Conservation (phyloP, 1,140 invertebrate species). For the Dreissena polymorpha region DNA sequence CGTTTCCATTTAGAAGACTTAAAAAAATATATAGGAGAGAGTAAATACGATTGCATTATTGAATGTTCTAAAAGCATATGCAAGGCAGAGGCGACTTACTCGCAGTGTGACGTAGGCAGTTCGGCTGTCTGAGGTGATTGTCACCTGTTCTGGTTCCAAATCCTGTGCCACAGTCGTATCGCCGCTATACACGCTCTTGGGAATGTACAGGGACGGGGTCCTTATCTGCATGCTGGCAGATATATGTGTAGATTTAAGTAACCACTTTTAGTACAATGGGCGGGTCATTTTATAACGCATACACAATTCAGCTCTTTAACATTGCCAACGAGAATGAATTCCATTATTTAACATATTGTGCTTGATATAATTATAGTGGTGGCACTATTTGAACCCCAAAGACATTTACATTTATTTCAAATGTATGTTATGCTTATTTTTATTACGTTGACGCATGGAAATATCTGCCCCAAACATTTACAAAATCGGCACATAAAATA, state of each 20-base stretch:
- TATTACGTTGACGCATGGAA: no score
- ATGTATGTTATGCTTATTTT: no score
- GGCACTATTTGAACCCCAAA: no score
- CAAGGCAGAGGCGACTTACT: conserved; percentile 7
- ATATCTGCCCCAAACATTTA: not conserved
- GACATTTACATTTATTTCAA: no score
- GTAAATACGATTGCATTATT: no score
- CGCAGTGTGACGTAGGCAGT: conserved; percentile 48
- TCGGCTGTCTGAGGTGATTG: conserved; percentile 18
- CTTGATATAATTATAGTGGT: not conserved
- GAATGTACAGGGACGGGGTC: conserved; percentile 28
- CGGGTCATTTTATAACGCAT: no score
- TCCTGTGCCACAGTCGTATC: conserved; percentile 38
- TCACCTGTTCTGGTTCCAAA: conserved; percentile 44
- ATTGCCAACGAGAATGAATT: not conserved
- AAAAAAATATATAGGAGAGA: no score
- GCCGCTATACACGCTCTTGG: not conserved
- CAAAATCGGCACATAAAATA: no score
- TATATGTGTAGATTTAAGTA: not conserved
- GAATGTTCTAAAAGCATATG: no score
- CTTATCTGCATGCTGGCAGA: conserved; percentile 20
- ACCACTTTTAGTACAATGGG: not conserved
- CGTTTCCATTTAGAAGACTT: no score
- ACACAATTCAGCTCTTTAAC: no score
- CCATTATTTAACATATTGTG: not conserved